Base-by-base conservation (phyloP, 1,140 invertebrate genomes). In the Trigoniulus corallinus region DNA sequence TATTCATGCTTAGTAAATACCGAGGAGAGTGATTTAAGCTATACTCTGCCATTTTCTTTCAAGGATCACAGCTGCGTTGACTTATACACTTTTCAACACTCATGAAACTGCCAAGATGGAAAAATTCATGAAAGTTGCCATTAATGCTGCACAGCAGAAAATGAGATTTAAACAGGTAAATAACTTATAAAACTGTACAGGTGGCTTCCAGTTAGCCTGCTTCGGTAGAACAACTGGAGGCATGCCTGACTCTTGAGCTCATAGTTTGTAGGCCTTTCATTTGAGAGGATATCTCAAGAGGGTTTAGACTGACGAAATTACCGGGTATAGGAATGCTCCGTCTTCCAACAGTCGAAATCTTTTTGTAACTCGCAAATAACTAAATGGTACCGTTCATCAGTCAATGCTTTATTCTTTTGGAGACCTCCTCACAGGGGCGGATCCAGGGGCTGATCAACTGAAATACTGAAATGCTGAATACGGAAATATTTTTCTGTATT, bases 91-190 rank as follows among this genome's bases (percentile, higher is more conserved):
- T 7, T 34, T 34, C 15, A 7, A 7, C 7, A 25, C 15, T 7
- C 7, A 34, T 7, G 29, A 34, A 15, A 34, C 7, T 7, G 7
- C 15, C 24, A 40, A 4, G 4, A 55, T 57, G 1, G 7, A 20
- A 40, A 20, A 20, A n/a, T 45, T 20, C 25, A 50, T 53, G 42
- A 46, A 50, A 13, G 40, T 24, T 13, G 42, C 18, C 25, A 23
- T 50, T 18, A 21, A 12, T 3, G 42, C 21, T 25, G 52, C 27
- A 40, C 4, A 45, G 23, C 20, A 46, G 22, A 27, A 39, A n/a
- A 40, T 20, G 18, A 27, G 2, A n/a, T 22, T 24, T 27, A 20
- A 4, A 43, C 23, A 34, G 29, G 29, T 34, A 34, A 34, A 34
- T 34, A 7, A 34, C 29, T 34, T 7, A 34, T 7, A 34, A 34